Percentiles rank a stretch among this genome's conserved stretches.
Evolutionary conservation across 2,888 invertebrate species (phyloP).

Genomic region (Penaeus monodon): DNA sequence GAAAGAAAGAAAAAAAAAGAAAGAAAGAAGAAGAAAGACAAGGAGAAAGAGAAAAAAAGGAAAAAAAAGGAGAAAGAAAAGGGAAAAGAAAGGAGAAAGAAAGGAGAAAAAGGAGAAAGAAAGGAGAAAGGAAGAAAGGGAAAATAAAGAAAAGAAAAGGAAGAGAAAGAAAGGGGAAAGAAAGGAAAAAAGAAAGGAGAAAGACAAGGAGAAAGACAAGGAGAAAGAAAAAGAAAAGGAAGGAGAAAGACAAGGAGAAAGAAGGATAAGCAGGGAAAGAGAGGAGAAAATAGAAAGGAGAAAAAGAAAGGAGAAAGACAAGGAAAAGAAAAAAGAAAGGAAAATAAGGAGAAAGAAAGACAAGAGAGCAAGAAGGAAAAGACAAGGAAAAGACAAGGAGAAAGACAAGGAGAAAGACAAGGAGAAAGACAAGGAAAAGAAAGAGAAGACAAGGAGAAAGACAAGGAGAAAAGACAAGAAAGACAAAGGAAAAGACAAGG

Average conservation of each 20-base stretch:
- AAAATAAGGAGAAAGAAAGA: background rate
- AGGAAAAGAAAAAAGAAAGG: too few species aligned
- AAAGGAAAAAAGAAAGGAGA: too few species aligned
- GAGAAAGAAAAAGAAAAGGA: too few species aligned
- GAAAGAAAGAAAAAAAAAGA: background rate
- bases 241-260: too few species aligned
- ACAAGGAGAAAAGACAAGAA: too few species aligned
- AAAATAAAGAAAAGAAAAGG: background rate
- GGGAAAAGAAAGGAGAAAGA: background rate
- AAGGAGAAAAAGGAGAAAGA: background rate
- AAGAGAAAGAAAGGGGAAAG: background rate
- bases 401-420: too few species aligned
- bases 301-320: too few species aligned
- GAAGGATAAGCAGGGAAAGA: too few species aligned
- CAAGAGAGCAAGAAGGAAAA: background rate
- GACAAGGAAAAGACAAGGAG: background rate
- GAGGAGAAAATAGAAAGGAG: too few species aligned
- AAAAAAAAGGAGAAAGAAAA: background rate
- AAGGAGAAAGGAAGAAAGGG: background rate
- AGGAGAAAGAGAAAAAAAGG: conserved; percentile 5
- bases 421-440: too few species aligned
- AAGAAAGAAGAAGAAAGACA: background rate
- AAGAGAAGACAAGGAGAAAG: too few species aligned
- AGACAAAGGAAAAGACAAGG: background rate
- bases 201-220: too few species aligned